Evolutionary conservation across 2,113 vertebrate genomes (phyloP).

Genomic region (Notothenia coriiceps): DNA sequence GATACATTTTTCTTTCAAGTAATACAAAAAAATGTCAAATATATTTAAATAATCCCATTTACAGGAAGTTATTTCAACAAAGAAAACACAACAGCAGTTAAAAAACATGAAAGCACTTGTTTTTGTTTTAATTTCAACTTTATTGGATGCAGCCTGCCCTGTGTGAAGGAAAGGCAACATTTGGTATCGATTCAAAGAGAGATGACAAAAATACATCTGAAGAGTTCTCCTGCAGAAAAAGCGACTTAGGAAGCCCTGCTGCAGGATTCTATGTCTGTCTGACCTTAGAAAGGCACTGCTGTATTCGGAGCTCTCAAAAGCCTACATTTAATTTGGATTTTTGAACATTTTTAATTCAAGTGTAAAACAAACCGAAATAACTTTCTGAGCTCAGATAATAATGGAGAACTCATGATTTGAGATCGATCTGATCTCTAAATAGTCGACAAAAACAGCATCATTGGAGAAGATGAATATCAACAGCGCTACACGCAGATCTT

Average conservation of each 20-base stretch:
- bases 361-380: neutral
- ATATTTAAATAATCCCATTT: neutral
- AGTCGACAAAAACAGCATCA: neutral
- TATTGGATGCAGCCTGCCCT: constrained; percentile 85
- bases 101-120: neutral
- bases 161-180: constrained; percentile 75
- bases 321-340: constrained; percentile 5
- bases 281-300: constrained; percentile 51
- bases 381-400: neutral
- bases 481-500: constrained; percentile 37
- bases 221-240: constrained; percentile 38
- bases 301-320: constrained; percentile 2
- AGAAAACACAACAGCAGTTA: neutral
- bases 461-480: neutral
- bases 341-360: neutral
- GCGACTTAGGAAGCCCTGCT: constrained; percentile 37
- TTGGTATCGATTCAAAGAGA: constrained; percentile 83
- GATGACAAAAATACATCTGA: constrained; percentile 86
- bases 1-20: neutral
- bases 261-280: constrained; percentile 13
- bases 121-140: constrained; percentile 82
- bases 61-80: neutral
- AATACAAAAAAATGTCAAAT: neutral
- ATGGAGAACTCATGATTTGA: neutral
- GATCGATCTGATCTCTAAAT: neutral